Base-by-base conservation (phyloP, 1,140 invertebrate genomes). In the Bombus superbus region DNA sequence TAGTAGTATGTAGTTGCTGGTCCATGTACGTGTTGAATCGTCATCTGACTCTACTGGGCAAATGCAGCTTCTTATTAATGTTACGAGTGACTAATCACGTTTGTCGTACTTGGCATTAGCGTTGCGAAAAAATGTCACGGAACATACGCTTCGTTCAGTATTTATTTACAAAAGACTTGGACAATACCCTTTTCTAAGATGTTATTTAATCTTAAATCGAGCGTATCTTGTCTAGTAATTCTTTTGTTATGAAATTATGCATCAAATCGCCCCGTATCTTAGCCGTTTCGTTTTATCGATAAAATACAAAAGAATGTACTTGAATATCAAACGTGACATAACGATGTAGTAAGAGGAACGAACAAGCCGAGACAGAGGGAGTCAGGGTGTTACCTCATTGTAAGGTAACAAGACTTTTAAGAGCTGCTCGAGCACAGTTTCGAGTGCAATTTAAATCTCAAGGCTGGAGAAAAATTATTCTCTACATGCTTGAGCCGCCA, bases 321-420 rank as follows among this genome's bases (percentile, higher is more conserved):
- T 5, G 59, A 62, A 62, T 11, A 62, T 62, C 59, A 62, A 53
- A 62, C 59, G 28, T 59, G 57, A 53, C 6, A 53, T n/a, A n/a
- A 62, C 28, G 59, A n/a, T 62, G 59, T n/a, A 53, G 47, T 53
- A 53, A 53, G 59, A n/a, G 59, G 28, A 62, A 28, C 28, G 28
- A 62, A 62, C 59, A 62, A n/a, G 59, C 13, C 28, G 28, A 2
- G 59, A n/a, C 28, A 62, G 59, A 62, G 11, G 11, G 28, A 62
- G 59, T 5, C 59, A 18, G 25, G 53, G 5, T 25, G 35, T 25
- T 62, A 62, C 53, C 10, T 76, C 32, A n/a, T 57, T 11, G 35
- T 35, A 22, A 32, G 2, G 13, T 62, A 76, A 76, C 74, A 57
- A 76, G 53, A 76, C 53, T 38, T 76, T 62, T 66, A 78, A 78